Conservation (phyloP, 2,888 invertebrate species). For the Nezara viridula region DNA sequence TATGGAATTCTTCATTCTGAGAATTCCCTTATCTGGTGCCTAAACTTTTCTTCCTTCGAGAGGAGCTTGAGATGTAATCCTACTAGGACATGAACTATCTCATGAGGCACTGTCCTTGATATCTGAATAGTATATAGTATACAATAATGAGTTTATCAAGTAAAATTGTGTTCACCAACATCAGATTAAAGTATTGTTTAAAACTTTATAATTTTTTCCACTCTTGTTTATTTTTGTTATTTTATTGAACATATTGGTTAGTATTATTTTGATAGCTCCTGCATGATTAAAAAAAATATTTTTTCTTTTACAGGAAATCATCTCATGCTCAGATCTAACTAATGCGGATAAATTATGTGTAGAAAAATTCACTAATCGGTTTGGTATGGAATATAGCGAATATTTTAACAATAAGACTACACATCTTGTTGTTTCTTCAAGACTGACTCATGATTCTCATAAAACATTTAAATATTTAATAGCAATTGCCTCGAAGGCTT, state of each 20-base stretch:
- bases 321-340: slow-evolving; percentile 19
- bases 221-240: not conserved
- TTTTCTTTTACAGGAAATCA: not conserved
- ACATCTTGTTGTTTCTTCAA: slow-evolving; percentile 22
- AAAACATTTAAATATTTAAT: slow-evolving; percentile 38
- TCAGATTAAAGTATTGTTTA: too few relatives aligned
- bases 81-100: too few relatives aligned
- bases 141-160: too few relatives aligned
- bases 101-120: too few relatives aligned
- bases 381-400: slow-evolving; percentile 27
- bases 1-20: too few relatives aligned
- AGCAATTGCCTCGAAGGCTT: not conserved
- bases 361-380: not conserved
- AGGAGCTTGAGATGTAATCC: too few relatives aligned
- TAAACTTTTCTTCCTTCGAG: too few relatives aligned
- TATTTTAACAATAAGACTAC: slow-evolving; percentile 26
- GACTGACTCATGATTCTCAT: not conserved
- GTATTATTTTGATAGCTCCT: not conserved
- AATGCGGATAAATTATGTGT: not conserved
- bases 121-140: too few relatives aligned
- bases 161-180: too few relatives aligned
- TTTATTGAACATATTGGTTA: not conserved
- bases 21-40: too few relatives aligned
- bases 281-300: not conserved
- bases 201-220: not conserved